A percentile compares a stretch with the other conserved stretches of the same genome.
phyloP scores from a whole-genome alignment of 2,113 vertebrate species.

The Isurus oxyrinchus region DNA sequence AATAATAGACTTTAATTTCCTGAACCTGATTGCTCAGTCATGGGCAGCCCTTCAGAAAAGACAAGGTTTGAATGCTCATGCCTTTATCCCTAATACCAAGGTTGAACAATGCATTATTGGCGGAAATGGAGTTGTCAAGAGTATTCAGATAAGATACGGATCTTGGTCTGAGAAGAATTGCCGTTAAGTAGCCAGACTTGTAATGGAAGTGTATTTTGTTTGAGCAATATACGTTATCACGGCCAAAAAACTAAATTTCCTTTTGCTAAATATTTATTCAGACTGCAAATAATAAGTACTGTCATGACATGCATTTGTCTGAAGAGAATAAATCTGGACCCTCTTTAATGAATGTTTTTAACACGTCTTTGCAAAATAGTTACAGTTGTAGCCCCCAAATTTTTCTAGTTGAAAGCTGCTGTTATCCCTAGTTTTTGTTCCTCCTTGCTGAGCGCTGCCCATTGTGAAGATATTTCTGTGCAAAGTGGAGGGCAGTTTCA shows the following conservation, averaged over 20 bases:
- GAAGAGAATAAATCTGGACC: background rate
- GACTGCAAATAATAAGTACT: background rate
- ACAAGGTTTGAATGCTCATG: background rate
- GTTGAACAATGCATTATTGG: background rate
- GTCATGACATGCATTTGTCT: background rate
- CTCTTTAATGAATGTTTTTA: background rate
- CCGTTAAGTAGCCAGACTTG: background rate
- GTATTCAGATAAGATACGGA: conserved; percentile 27
- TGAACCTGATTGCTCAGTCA: conserved; percentile 16
- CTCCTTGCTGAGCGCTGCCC: background rate
- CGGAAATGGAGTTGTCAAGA: conserved; percentile 4
- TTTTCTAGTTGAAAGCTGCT: background rate
- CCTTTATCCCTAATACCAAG: background rate
- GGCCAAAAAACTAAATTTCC: background rate
- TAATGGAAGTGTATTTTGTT: conserved; percentile 16
- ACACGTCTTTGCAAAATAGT: background rate
- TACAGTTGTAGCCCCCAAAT: background rate
- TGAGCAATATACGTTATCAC: background rate
- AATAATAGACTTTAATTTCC: conserved; percentile 32
- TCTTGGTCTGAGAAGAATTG: background rate
- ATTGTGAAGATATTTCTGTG: background rate
- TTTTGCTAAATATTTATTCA: background rate
- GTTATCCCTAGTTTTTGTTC: background rate
- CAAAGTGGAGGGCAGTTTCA: too few relatives aligned
- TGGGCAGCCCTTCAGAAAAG: background rate